phyloP scores from a whole-genome alignment of 2,888 invertebrate genomes.

The Apamea anceps region DNA sequence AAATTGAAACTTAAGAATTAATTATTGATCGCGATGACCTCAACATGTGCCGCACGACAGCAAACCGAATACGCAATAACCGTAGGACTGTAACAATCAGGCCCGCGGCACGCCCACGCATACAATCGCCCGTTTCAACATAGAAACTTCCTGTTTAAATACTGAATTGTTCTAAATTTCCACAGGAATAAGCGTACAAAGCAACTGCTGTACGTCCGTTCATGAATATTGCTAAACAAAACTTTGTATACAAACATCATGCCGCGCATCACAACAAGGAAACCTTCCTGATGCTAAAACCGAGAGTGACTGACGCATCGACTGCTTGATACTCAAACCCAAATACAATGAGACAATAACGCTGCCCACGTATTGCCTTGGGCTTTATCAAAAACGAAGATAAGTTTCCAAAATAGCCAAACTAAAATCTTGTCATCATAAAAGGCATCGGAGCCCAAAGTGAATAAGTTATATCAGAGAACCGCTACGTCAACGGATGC shows the following conservation, averaged over 20 bases:
- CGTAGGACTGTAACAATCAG: conserved; percentile 78
- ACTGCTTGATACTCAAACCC: conserved; percentile 42
- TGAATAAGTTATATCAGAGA: conserved; percentile 38
- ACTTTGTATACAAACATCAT: conserved; percentile 54
- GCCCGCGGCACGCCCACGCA: conserved; percentile 80
- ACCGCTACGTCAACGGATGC: conserved; percentile 38
- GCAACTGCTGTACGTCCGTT: conserved; percentile 53
- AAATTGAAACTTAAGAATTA: conserved; percentile 77
- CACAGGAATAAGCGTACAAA: conserved; percentile 65
- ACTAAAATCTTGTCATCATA: conserved; percentile 52
- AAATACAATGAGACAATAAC: conserved; percentile 60
- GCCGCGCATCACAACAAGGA: conserved; percentile 44
- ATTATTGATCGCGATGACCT: conserved; percentile 78
- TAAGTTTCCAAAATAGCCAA: conserved; percentile 22
- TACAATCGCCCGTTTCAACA: conserved; percentile 81
- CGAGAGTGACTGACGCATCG: conserved; percentile 55
- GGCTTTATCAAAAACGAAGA: conserved; percentile 32
- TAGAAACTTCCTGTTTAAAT: conserved; percentile 84
- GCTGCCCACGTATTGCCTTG: conserved; percentile 66
- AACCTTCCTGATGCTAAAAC: conserved; percentile 52
- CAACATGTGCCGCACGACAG: conserved; percentile 75
- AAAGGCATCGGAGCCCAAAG: conserved; percentile 36
- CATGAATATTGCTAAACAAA: conserved; percentile 64
- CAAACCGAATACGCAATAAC: conserved; percentile 82
- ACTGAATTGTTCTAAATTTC: conserved; percentile 70